Evolutionary conservation across 2,888 invertebrate genomes (phyloP).

Genomic region (Nysson spinosus): DNA sequence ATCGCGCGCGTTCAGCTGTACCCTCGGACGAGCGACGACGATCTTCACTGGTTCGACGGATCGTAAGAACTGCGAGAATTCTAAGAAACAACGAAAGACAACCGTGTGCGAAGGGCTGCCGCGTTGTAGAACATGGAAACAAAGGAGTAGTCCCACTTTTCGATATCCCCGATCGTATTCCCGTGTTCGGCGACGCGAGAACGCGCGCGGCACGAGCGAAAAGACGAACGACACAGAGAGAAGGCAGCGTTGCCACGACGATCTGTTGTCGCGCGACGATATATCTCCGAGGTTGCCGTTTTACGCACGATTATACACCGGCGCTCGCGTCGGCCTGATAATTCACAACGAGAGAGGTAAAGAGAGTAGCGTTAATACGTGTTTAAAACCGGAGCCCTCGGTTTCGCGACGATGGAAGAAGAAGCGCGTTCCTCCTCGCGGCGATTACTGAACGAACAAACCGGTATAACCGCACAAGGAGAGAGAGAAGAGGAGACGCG

Average conservation of each 20-base stretch:
- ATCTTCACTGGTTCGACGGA: slow-evolving; percentile 49
- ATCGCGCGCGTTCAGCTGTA: slow-evolving; percentile 20
- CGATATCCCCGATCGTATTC: neutral
- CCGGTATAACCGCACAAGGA: slow-evolving; percentile 46
- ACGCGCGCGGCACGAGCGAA: slow-evolving; percentile 34
- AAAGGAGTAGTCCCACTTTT: too few species aligned
- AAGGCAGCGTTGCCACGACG: slow-evolving; percentile 38
- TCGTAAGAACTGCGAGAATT: too few species aligned
- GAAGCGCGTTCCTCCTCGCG: slow-evolving; percentile 55
- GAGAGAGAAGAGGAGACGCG: slow-evolving; percentile 56
- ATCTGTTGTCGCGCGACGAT: slow-evolving; percentile 14
- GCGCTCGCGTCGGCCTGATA: slow-evolving; percentile 11
- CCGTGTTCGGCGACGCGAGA: slow-evolving; percentile 62
- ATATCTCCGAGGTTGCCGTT: slow-evolving; percentile 34
- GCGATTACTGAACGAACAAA: slow-evolving; percentile 53
- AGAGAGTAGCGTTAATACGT: slow-evolving; percentile 5
- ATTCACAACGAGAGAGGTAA: slow-evolving; percentile 13
- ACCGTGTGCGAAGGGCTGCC: slow-evolving; percentile 1
- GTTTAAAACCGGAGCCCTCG: slow-evolving; percentile 34
- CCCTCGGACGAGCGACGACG: slow-evolving; percentile 13
- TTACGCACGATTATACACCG: slow-evolving; percentile 26
- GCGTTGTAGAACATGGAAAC: too few species aligned
- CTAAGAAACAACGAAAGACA: slow-evolving; percentile 81
- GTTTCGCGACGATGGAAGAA: slow-evolving; percentile 43
- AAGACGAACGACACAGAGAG: slow-evolving; percentile 28